These are phyloP conservation scores for Arenaria interpres DNA, from an alignment of 2,113 vertebrate genomes.

Conservation along the genomic window DNA sequence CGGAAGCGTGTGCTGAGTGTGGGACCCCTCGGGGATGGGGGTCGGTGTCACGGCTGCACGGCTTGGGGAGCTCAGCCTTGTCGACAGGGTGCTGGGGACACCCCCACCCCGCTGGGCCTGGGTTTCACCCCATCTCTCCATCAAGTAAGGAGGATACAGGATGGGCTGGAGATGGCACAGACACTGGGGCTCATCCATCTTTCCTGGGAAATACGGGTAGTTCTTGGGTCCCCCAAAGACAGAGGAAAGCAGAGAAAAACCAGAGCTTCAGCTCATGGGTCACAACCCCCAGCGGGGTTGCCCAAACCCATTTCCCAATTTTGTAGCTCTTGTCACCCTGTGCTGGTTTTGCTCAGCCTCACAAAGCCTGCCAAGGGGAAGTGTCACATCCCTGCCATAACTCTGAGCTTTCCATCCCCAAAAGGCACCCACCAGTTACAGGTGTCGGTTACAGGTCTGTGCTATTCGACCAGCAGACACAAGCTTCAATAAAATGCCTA, in stretches of 20 bases:
- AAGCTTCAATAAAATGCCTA: neutral
- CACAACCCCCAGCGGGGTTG: neutral
- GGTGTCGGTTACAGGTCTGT: neutral
- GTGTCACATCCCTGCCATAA: neutral
- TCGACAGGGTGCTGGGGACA: neutral
- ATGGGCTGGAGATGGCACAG: neutral
- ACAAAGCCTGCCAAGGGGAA: neutral
- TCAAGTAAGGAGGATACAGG: neutral
- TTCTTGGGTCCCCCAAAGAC: neutral
- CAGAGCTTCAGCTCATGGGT: neutral
- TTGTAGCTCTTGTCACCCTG: neutral
- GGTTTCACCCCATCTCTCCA: neutral
- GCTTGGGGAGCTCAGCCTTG: neutral
- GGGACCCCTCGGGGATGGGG: neutral
- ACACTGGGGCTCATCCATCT: neutral
- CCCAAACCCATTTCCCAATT: neutral
- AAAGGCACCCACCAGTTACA: neutral
- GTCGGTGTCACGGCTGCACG: fast-evolving
- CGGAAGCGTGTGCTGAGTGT: fast-evolving
- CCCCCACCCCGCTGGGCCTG: fast-evolving
- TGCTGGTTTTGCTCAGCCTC: neutral
- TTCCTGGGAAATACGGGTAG: neutral
- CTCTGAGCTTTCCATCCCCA: neutral
- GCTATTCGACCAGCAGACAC: neutral
- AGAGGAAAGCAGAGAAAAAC: neutral